Conservation (phyloP, 2,797 vertebrate species). For the Malurus splendens region DNA sequence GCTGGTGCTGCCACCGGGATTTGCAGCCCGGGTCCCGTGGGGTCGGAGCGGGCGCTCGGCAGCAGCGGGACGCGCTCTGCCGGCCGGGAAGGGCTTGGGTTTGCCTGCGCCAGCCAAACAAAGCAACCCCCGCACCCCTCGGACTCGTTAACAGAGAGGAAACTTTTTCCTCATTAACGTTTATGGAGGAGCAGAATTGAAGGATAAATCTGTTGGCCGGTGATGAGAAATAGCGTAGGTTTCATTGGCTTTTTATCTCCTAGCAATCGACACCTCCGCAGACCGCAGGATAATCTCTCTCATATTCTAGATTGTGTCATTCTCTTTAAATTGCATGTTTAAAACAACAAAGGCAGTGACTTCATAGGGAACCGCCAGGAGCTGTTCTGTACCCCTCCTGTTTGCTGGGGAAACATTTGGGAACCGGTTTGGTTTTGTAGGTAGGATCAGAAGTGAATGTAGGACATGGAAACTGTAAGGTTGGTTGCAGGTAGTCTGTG, state of each 20-base stretch:
- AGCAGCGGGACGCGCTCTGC: neutral
- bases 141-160: neutral
- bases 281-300: conserved; percentile 50
- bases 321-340: conserved; percentile 67
- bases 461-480: conserved; percentile 42
- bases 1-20: rapidly evolving
- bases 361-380: conserved; percentile 67
- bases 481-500: conserved; percentile 15
- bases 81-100: neutral
- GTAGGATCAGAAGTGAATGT: conserved; percentile 60
- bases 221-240: conserved; percentile 42
- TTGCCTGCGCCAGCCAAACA: neutral
- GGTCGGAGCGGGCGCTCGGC: neutral
- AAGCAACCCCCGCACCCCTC: neutral
- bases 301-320: conserved; percentile 61
- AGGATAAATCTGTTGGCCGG: neutral
- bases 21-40: neutral
- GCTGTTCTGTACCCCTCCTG: conserved; percentile 41
- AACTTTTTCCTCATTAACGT: neutral
- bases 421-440: conserved; percentile 72
- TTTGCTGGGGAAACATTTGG: conserved; percentile 54
- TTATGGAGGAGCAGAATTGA: neutral
- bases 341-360: conserved; percentile 71
- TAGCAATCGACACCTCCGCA: conserved; percentile 48
- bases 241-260: conserved; percentile 47